These are phyloP conservation scores for Chelidonichthys spinosus DNA, from an alignment of 2,797 vertebrate genomes.

Conservation along the genomic window DNA sequence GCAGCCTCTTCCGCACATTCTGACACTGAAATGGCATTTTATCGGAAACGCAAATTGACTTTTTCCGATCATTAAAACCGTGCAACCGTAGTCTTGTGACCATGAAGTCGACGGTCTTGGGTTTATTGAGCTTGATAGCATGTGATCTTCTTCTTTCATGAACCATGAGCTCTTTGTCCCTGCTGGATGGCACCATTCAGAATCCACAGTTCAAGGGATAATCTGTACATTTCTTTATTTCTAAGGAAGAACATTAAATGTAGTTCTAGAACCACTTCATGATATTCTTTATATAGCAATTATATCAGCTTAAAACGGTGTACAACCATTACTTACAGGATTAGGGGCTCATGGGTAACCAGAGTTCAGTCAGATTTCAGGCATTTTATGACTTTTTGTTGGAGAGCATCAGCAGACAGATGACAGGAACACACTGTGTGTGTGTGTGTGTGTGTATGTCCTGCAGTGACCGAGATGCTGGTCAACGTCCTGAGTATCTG, in stretches of 20 bases:
- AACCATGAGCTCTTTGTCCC: neutral
- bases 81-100: neutral
- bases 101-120: neutral
- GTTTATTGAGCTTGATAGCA: neutral
- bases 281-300: slow-evolving; percentile 35
- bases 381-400: slow-evolving; percentile 25
- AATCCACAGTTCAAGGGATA: neutral
- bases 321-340: slow-evolving; percentile 38
- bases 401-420: slow-evolving; percentile 13
- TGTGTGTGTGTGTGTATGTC: slow-evolving; percentile 26
- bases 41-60: too few relatives aligned
- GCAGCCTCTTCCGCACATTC: too few relatives aligned
- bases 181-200: neutral
- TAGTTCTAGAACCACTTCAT: slow-evolving; percentile 20
- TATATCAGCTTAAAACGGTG: slow-evolving; percentile 43
- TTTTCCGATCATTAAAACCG: neutral
- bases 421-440: slow-evolving; percentile 5
- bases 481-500: slow-evolving; percentile 98
- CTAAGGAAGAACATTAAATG: slow-evolving; percentile 3
- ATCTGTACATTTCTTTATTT: slow-evolving; percentile 15
- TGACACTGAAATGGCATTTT: too few relatives aligned
- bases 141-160: neutral
- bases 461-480: slow-evolving; percentile 97
- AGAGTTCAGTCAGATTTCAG: slow-evolving; percentile 41
- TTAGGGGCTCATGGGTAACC: slow-evolving; percentile 35